Conservation (phyloP, 2,113 vertebrate species). For the Nannospalax galili region DNA sequence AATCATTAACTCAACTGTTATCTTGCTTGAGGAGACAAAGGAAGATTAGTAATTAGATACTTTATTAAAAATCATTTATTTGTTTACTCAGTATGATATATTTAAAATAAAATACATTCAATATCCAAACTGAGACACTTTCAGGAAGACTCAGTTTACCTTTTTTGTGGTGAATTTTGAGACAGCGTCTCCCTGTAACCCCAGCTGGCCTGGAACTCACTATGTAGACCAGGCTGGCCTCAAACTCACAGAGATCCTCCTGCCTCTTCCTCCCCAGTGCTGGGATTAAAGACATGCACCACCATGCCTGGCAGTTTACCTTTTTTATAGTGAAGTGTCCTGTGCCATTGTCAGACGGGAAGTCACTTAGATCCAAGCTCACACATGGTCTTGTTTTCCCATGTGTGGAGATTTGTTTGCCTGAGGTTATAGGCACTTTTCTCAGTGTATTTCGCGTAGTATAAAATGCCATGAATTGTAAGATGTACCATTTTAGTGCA, state of each 20-base stretch:
- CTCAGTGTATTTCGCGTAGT: not conserved
- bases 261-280: too few species aligned
- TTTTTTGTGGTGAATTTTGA: too few species aligned
- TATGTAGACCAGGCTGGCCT: too few species aligned
- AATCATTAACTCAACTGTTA: not conserved
- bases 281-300: too few species aligned
- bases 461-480: not conserved
- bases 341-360: not conserved
- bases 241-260: too few species aligned
- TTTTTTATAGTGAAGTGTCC: not conserved
- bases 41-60: constrained; percentile 28
- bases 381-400: not conserved
- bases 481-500: not conserved
- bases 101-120: not conserved
- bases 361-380: not conserved
- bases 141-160: not conserved
- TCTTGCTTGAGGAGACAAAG: not conserved
- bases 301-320: too few species aligned
- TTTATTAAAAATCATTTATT: constrained; percentile 3
- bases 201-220: too few species aligned
- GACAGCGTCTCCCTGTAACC: too few species aligned
- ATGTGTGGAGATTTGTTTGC: not conserved
- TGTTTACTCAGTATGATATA: not conserved
- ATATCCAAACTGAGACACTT: not conserved
- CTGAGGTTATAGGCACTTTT: constrained; percentile 14